Conservation (phyloP, 2,888 invertebrate genomes). For the Plagiodera versicolora region DNA sequence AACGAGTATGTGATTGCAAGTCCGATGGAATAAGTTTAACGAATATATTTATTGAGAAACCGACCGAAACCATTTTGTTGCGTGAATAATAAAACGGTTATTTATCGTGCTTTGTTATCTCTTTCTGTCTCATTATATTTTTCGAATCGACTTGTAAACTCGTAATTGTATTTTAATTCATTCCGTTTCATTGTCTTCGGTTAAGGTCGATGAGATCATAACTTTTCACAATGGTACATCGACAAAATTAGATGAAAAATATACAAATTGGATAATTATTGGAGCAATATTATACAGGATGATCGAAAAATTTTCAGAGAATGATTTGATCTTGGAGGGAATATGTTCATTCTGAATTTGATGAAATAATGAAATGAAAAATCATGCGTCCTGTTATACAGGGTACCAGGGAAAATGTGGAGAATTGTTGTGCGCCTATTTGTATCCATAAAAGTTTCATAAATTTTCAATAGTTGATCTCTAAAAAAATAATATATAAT, state of each 20-base stretch:
- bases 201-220: slow-evolving; percentile 1
- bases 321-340: too few relatives aligned
- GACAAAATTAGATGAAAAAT: neutral
- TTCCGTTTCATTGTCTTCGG: neutral
- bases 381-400: too few relatives aligned
- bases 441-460: too few relatives aligned
- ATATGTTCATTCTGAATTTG: too few relatives aligned
- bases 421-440: too few relatives aligned
- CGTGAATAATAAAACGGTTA: neutral
- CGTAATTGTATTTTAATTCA: neutral
- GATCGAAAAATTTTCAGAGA: too few relatives aligned
- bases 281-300: neutral
- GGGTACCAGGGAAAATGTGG: too few relatives aligned
- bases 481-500: too few relatives aligned
- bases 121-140: neutral
- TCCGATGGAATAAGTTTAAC: neutral
- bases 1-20: neutral
- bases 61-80: neutral
- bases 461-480: too few relatives aligned
- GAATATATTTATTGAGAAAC: neutral
- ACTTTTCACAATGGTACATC: neutral
- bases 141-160: neutral
- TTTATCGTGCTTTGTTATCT: neutral
- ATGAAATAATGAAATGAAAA: too few relatives aligned
- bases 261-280: neutral